Percentiles rank a stretch among this genome's conserved stretches.
phyloP scores from a whole-genome alignment of 2,888 invertebrate genomes.

The Agonum fuliginosum region DNA sequence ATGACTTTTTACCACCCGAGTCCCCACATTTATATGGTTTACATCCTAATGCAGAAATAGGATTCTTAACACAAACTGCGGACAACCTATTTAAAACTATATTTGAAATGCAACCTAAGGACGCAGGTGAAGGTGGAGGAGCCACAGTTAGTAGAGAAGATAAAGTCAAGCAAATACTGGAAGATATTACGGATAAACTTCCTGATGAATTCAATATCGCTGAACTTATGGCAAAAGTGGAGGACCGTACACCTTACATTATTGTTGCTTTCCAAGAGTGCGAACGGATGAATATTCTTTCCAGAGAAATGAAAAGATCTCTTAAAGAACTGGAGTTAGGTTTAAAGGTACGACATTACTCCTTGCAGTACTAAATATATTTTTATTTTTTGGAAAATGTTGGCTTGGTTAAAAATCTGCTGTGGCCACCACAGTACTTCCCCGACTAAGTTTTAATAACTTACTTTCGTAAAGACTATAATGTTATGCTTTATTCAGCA shows the following conservation, averaged over 20 bases:
- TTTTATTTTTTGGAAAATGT: too few relatives aligned
- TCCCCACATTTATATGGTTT: conserved; percentile 93
- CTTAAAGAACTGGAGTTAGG: conserved; percentile 91
- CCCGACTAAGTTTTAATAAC: too few relatives aligned
- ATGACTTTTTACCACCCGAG: conserved; percentile 89
- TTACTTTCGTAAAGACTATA: too few relatives aligned
- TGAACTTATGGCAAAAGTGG: conserved; percentile 90
- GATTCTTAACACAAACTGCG: conserved; percentile 90
- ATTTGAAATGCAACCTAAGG: conserved; percentile 93
- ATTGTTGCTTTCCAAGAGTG: conserved; percentile 96
- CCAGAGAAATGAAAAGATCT: conserved; percentile 86
- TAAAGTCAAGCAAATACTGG: conserved; percentile 83
- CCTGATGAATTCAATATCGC: conserved; percentile 91
- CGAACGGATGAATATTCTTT: conserved; percentile 94
- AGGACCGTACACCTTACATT: conserved; percentile 92
- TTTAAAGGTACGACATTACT: conserved; percentile 85
- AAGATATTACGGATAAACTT: conserved; percentile 91
- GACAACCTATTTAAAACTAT: conserved; percentile 89
- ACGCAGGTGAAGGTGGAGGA: conserved; percentile 82
- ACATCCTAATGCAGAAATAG: conserved; percentile 96
- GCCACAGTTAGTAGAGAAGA: conserved; percentile 87
- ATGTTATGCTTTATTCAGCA: too few relatives aligned
- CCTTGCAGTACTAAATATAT: too few relatives aligned
- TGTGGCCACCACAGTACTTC: too few relatives aligned
- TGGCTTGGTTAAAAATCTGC: too few relatives aligned